Conservation (phyloP, 2,113 vertebrate species). For the Psammodynastes pulverulentus region DNA sequence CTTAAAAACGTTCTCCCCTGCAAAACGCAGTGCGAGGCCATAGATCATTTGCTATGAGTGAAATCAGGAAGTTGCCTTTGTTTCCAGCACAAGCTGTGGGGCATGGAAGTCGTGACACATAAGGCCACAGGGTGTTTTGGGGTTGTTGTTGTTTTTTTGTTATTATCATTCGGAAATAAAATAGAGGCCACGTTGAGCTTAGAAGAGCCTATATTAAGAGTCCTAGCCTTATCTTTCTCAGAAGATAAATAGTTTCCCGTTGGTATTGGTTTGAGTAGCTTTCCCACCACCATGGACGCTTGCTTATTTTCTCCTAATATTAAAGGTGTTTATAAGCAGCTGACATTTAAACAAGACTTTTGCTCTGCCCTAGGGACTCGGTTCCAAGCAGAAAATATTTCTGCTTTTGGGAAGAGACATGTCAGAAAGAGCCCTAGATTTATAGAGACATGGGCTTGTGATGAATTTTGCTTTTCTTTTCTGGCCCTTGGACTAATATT, state of each 20-base stretch:
- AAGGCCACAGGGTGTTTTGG: neutral
- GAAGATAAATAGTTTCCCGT: conserved; percentile 3
- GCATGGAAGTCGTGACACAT: neutral
- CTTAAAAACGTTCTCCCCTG: conserved; percentile 24
- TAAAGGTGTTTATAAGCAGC: neutral
- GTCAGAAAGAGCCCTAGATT: neutral
- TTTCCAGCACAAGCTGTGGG: conserved; percentile 7
- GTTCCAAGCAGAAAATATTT: neutral
- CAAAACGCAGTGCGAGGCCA: conserved; percentile 12
- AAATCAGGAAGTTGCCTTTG: conserved; percentile 20
- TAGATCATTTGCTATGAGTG: conserved; percentile 8
- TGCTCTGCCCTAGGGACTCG: neutral
- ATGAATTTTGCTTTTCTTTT: neutral
- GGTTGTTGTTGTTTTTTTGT: neutral
- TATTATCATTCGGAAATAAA: conserved; percentile 14
- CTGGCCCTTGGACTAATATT: neutral
- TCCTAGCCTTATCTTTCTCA: neutral
- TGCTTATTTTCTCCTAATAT: neutral
- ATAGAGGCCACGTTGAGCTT: neutral
- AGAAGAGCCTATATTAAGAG: neutral
- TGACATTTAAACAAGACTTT: conserved; percentile 17
- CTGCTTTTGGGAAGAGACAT: neutral
- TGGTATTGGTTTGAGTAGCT: neutral
- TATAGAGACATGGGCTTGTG: neutral
- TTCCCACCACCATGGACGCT: neutral